These are phyloP conservation scores for Calcarius ornatus DNA, from an alignment of 2,113 vertebrate species.

Conservation along the genomic window DNA sequence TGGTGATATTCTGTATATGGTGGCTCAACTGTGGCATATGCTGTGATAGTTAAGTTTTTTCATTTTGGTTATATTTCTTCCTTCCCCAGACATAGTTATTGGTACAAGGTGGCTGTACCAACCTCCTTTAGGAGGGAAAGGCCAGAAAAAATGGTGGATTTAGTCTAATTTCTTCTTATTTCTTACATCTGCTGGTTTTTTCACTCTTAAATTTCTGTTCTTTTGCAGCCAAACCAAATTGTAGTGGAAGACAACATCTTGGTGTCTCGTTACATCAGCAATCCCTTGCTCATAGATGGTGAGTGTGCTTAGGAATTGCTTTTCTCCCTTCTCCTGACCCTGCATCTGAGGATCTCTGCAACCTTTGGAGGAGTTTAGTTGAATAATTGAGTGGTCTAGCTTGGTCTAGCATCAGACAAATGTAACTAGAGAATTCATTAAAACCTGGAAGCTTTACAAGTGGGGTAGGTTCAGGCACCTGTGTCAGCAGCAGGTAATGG, in stretches of 20 bases:
- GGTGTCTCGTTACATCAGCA: conserved; percentile 92
- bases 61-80: neutral
- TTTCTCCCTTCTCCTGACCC: neutral
- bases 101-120: neutral
- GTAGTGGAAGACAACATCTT: conserved; percentile 92
- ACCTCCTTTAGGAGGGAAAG: neutral
- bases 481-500: neutral
- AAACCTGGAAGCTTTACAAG: neutral
- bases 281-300: conserved; percentile 94
- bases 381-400: neutral
- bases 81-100: neutral
- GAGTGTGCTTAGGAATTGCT: conserved; percentile 54
- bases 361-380: neutral
- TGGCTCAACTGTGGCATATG: neutral
- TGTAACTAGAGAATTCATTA: neutral
- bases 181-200: neutral
- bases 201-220: conserved; percentile 45
- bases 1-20: neutral
- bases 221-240: conserved; percentile 89
- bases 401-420: neutral
- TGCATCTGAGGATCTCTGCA: neutral
- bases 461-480: neutral
- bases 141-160: neutral
- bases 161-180: neutral
- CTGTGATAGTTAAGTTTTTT: neutral